Evolutionary conservation across 2,888 invertebrate species (phyloP).

Genomic region (Ochropleura leucogaster): DNA sequence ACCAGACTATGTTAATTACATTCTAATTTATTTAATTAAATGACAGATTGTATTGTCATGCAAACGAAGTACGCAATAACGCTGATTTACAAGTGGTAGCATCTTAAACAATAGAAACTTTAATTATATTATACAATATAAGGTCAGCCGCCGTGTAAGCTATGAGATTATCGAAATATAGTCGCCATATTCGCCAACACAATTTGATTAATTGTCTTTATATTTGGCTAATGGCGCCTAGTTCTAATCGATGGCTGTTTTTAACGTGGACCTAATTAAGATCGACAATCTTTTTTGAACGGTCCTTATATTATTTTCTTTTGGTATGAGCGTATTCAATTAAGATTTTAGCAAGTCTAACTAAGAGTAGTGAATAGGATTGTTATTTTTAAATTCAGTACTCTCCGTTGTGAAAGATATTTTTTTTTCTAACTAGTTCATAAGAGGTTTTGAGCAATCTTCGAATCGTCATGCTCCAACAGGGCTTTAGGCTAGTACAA

Average conservation of each 20-base stretch:
- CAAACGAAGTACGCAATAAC: slow-evolving; percentile 53
- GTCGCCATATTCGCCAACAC: slow-evolving; percentile 52
- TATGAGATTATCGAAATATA: slow-evolving; percentile 63
- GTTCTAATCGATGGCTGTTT: slow-evolving; percentile 61
- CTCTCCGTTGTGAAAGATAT: neutral
- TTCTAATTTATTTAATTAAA: slow-evolving; percentile 57
- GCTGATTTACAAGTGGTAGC: slow-evolving; percentile 45
- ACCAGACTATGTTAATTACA: slow-evolving; percentile 44
- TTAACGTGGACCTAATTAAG: slow-evolving; percentile 39
- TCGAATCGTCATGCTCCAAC: neutral
- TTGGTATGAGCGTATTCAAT: neutral
- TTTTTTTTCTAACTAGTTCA: neutral
- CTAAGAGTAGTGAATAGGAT: neutral
- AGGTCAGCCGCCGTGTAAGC: slow-evolving; percentile 43
- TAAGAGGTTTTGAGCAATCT: neutral
- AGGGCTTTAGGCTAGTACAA: neutral
- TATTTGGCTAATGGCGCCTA: slow-evolving; percentile 63
- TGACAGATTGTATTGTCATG: slow-evolving; percentile 57
- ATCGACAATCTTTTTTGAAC: slow-evolving; percentile 20
- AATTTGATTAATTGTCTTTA: slow-evolving; percentile 60
- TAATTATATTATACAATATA: slow-evolving; percentile 55
- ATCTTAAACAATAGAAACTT: slow-evolving; percentile 60
- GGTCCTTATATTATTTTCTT: neutral
- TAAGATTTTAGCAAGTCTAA: neutral
- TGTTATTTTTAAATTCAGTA: too few relatives aligned